These are phyloP conservation scores for Xyrauchen texanus DNA, from an alignment of 2,113 vertebrate species.

Conservation along the genomic window DNA sequence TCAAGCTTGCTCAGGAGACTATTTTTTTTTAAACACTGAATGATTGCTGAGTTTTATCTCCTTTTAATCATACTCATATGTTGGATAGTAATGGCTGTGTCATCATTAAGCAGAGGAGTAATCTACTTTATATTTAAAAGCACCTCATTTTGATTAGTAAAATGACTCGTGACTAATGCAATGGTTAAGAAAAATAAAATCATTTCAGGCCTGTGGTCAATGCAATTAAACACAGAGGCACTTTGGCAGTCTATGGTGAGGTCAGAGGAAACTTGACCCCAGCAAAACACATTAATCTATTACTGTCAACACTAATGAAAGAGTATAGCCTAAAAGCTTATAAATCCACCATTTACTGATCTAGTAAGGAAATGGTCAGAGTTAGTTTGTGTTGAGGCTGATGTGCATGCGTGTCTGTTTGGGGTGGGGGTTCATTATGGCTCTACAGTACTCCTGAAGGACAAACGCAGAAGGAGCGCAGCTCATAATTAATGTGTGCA, in stretches of 20 bases:
- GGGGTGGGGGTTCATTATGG: slow-evolving; percentile 63
- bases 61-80: slow-evolving; percentile 4
- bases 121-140: slow-evolving; percentile 67
- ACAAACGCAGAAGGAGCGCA: slow-evolving; percentile 74
- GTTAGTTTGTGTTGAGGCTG: slow-evolving; percentile 34
- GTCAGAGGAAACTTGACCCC: slow-evolving; percentile 53
- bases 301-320: slow-evolving; percentile 5
- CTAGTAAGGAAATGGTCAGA: slow-evolving; percentile 49
- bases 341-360: slow-evolving; percentile 47
- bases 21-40: not conserved
- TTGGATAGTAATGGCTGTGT: not conserved
- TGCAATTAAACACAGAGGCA: slow-evolving; percentile 62
- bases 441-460: slow-evolving; percentile 65
- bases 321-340: slow-evolving; percentile 20
- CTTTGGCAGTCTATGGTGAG: slow-evolving; percentile 55
- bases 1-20: too few species aligned
- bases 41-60: slow-evolving; percentile 6
- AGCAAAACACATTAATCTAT: slow-evolving; percentile 40
- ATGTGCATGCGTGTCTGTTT: slow-evolving; percentile 36
- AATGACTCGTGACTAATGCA: slow-evolving; percentile 31
- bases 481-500: slow-evolving; percentile 76
- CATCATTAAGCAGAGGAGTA: slow-evolving; percentile 6
- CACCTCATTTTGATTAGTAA: slow-evolving; percentile 69
- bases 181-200: slow-evolving; percentile 63
- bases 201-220: slow-evolving; percentile 60